Conservation (phyloP, 2,797 vertebrate species). For the Urosaurus nigricauda region DNA sequence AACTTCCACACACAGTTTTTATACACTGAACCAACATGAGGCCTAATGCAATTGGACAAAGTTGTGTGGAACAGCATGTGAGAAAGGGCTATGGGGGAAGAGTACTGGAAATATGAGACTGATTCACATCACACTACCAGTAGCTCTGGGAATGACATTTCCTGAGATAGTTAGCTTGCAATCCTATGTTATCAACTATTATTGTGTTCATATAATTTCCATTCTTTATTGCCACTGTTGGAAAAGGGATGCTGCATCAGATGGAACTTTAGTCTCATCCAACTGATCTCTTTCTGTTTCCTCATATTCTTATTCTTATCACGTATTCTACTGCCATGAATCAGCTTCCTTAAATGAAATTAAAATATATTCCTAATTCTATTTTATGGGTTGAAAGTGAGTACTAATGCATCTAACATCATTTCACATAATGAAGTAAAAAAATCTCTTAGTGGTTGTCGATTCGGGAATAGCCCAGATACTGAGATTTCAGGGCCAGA, state of each 20-base stretch:
- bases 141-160: not conserved
- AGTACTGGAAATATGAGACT: slow-evolving; percentile 44
- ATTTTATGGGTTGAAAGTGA: not conserved
- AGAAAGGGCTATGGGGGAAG: slow-evolving; percentile 33
- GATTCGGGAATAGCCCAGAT: too few relatives aligned
- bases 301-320: not conserved
- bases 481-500: too few relatives aligned
- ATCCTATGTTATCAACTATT: not conserved
- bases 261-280: not conserved
- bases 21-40: slow-evolving; percentile 36
- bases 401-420: not conserved
- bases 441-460: too few relatives aligned
- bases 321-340: not conserved
- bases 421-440: not conserved
- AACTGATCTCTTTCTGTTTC: not conserved
- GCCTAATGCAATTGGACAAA: slow-evolving; percentile 34
- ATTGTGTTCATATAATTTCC: not conserved
- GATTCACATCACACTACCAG: slow-evolving; percentile 42
- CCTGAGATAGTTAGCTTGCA: not conserved
- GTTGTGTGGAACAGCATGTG: slow-evolving; percentile 49
- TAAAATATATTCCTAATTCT: not conserved
- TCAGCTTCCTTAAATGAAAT: not conserved
- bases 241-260: not conserved
- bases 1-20: slow-evolving; percentile 38
- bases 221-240: not conserved